Conservation (phyloP, 2,888 invertebrate species). For the Sinohyriopsis cumingii region DNA sequence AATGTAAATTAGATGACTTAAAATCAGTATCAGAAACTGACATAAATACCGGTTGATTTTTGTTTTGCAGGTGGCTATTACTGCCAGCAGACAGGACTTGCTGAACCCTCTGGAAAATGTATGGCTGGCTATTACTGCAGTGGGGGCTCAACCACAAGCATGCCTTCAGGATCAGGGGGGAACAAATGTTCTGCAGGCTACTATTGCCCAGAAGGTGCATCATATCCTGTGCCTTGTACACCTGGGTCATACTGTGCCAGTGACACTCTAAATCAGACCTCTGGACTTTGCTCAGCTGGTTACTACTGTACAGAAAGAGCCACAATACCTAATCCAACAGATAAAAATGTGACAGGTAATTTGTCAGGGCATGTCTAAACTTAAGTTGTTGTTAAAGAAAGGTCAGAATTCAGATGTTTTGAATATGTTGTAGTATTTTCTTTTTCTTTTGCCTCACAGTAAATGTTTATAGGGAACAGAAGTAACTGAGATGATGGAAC, state of each 20-base stretch:
- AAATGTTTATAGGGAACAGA: too few relatives aligned
- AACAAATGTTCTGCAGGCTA: slow-evolving; percentile 54
- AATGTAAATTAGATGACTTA: not conserved
- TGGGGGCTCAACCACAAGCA: slow-evolving; percentile 88
- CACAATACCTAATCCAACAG: slow-evolving; percentile 57
- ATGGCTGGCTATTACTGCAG: slow-evolving; percentile 81
- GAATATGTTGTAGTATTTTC: too few relatives aligned
- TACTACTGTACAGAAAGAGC: slow-evolving; percentile 62
- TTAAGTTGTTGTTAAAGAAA: not conserved
- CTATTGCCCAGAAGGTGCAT: slow-evolving; percentile 64
- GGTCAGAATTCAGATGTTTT: too few relatives aligned
- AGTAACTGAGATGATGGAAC: too few relatives aligned
- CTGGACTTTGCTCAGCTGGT: slow-evolving; percentile 60
- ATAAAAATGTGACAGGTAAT: slow-evolving; percentile 63
- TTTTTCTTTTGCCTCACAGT: too few relatives aligned
- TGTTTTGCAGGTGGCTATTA: slow-evolving; percentile 59
- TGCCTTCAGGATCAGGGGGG: slow-evolving; percentile 69
- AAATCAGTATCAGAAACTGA: not conserved
- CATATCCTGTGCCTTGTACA: slow-evolving; percentile 53
- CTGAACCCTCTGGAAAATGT: slow-evolving; percentile 59
- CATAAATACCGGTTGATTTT: not conserved
- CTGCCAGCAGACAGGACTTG: slow-evolving; percentile 56
- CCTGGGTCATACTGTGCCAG: slow-evolving; percentile 62
- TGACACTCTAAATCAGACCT: slow-evolving; percentile 55
- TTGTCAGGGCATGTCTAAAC: not conserved